Conservation (phyloP, 37 sponge, comb jelly and placozoan genomes). For the Tethya wilhelma region DNA sequence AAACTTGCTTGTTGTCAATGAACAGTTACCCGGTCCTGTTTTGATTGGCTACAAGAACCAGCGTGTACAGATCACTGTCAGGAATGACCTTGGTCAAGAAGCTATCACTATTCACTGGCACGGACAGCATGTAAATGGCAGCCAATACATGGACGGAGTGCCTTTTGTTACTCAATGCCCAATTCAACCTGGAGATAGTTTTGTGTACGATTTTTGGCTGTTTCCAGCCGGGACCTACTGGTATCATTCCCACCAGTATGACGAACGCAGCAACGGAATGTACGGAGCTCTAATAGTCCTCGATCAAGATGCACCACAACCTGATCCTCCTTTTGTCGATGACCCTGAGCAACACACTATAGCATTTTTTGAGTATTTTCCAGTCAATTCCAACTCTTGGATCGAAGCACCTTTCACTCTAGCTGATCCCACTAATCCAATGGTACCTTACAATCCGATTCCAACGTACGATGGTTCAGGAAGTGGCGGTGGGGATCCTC, state of each 20-base stretch:
- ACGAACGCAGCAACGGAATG: constrained; percentile 72
- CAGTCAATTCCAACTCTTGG: constrained; percentile 26
- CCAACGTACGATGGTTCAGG: constrained; percentile 40
- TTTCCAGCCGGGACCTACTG: constrained; percentile 72
- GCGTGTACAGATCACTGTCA: constrained; percentile 38
- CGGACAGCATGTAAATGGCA: constrained; percentile 61
- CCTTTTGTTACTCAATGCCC: constrained; percentile 64
- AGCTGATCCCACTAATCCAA: constrained; percentile 24
- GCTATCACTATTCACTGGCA: constrained; percentile 81
- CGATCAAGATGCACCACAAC: not conserved
- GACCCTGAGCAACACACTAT: constrained; percentile 61
- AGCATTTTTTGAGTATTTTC: constrained; percentile 51
- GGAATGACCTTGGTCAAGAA: constrained; percentile 58
- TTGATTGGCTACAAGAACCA: constrained; percentile 46
- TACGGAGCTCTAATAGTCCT: constrained; percentile 73
- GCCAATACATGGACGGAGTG: constrained; percentile 82
- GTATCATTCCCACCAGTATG: constrained; percentile 81
- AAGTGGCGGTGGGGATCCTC: constrained; percentile 59
- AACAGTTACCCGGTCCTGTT: constrained; percentile 63
- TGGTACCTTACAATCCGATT: not conserved
- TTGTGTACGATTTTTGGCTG: constrained; percentile 61
- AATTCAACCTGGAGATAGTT: constrained; percentile 43
- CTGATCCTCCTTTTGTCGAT: constrained; percentile 28
- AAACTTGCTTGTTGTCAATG: constrained; percentile 51
- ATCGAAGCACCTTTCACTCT: constrained; percentile 5